A percentile compares a stretch with the other conserved stretches of the same genome.
These are phyloP conservation scores for Clusia tigrina DNA, from an alignment of 2,888 invertebrate species.

Conservation along the genomic window DNA sequence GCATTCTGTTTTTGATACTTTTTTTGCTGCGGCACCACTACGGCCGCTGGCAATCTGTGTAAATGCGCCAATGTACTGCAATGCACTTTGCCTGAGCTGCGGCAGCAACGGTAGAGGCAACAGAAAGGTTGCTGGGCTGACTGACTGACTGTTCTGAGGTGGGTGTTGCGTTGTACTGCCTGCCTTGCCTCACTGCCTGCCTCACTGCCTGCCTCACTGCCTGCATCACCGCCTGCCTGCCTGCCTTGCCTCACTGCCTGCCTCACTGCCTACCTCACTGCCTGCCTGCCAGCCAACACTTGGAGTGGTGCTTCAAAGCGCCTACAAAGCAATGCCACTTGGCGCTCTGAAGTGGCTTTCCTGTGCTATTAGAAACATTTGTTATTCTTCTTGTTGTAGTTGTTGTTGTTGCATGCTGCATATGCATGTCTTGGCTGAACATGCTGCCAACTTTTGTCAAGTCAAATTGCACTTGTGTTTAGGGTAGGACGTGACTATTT, in stretches of 20 bases:
- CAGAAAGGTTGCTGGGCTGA: not conserved
- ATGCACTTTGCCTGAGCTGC: constrained; percentile 17
- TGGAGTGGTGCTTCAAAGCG: constrained; percentile 5
- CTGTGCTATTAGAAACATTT: not conserved
- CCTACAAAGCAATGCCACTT: not conserved
- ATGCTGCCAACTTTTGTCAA: not conserved
- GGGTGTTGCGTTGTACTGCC: not conserved
- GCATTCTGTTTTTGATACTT: not conserved
- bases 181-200: no score
- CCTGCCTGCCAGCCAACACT: no score
- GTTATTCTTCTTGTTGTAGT: constrained; percentile 20
- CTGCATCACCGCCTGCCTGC: no score
- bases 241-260: no score
- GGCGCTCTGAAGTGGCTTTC: constrained; percentile 1
- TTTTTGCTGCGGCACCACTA: constrained; percentile 3
- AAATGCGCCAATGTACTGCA: constrained; percentile 31
- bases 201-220: no score
- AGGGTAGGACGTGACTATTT: constrained; percentile 5
- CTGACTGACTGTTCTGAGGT: no score
- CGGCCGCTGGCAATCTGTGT: constrained; percentile 30
- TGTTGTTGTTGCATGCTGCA: constrained; percentile 6
- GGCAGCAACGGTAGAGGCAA: not conserved
- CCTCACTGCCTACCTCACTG: no score
- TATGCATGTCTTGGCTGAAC: not conserved
- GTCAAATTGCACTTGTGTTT: not conserved